Conservation (phyloP, 2,113 vertebrate genomes). For the Poecile atricapillus region DNA sequence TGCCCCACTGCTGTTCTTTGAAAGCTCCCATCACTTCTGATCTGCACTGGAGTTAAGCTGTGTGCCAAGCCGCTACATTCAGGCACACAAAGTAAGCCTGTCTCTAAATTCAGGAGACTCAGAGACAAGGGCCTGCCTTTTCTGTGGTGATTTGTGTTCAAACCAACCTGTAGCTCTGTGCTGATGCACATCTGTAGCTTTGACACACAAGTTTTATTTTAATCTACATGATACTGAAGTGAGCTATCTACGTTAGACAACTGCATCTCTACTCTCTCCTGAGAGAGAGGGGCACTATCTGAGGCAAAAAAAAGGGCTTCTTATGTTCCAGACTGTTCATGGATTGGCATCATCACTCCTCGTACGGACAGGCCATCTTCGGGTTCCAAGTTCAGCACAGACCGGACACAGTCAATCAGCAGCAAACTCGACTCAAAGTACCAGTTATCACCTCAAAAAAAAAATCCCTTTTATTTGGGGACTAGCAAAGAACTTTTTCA, state of each 20-base stretch:
- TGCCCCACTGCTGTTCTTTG: neutral
- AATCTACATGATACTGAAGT: neutral
- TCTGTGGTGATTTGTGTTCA: neutral
- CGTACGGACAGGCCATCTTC: slow-evolving; percentile 47
- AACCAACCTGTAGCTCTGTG: neutral
- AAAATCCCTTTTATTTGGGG: slow-evolving; percentile 12
- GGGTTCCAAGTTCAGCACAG: slow-evolving; percentile 27
- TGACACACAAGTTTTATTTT: neutral
- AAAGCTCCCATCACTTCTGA: neutral
- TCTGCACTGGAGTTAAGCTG: neutral
- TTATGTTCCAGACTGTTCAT: neutral
- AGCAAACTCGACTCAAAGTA: neutral
- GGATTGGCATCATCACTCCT: neutral
- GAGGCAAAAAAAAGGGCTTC: neutral
- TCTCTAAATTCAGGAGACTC: neutral
- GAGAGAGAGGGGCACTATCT: neutral
- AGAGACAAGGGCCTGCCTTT: neutral
- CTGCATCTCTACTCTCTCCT: neutral
- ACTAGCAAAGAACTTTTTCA: neutral
- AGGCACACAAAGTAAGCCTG: neutral
- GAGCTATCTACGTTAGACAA: neutral
- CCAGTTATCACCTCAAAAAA: neutral
- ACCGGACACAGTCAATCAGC: neutral
- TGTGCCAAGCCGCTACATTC: neutral
- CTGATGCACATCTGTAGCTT: neutral